Evolutionary conservation across 2,888 invertebrate genomes (phyloP), one percentile per base, ranked within the genome.

Genomic region (Eupithecia vulgata): DNA sequence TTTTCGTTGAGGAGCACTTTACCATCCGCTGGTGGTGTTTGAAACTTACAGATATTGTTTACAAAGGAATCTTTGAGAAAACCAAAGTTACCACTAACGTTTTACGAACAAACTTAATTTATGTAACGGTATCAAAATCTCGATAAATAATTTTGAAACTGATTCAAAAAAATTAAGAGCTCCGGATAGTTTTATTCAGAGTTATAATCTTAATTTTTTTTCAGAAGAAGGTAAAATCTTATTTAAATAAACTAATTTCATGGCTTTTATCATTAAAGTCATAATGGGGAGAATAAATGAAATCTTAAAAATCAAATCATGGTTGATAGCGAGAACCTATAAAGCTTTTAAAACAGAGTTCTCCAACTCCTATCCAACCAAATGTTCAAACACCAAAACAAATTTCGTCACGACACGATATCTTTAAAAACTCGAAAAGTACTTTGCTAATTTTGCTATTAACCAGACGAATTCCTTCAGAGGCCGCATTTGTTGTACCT

Each of bases 361-460:
- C n/a, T n/a, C n/a, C n/a, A n/a, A n/a, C n/a, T n/a, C n/a, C n/a
- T n/a, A n/a, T n/a, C n/a, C n/a, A n/a, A n/a, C n/a, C n/a, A n/a
- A n/a, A 75, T 64, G 37, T 42, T 64, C 70, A 72, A 30, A 30
- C 37, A 67, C 21, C 5, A 69, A 72, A 70, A 67, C 70, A 59
- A 75, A 75, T 70, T 64, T 64, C 64, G 62, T n/a, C 62, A 61
- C 64, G 70, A 70, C 70, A 74, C 10, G 71, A 68, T 70, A 21
- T 72, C 70, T 70, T 77, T 74, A 77, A 76, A 79, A 80, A 78
- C 78, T 75, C 73, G 71, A 68, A 76, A 78, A 77, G 71, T 78
- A 76, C 78, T 75, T 77, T 77, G 74, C 77, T 80, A 79, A 80
- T 79, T 78, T 75, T 35, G 74, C 78, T 79, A 79, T 80, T 78